Evolutionary conservation across 2,888 invertebrate genomes (phyloP).

Genomic region (Timema cristinae): DNA sequence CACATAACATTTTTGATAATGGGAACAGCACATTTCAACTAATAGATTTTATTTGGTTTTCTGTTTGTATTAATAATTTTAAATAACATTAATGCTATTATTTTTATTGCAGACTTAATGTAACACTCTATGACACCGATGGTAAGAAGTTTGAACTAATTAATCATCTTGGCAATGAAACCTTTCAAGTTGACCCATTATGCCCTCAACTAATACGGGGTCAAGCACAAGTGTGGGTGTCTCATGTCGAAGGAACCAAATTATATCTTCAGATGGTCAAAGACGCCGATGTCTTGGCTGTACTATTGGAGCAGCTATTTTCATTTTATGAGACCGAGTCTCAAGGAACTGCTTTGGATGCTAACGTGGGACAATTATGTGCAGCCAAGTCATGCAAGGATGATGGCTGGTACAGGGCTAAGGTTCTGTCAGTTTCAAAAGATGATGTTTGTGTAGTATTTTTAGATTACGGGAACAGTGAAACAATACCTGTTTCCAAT

Average conservation of each 20-base stretch:
- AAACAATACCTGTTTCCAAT: conserved; percentile 42
- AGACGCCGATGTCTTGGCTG: conserved; percentile 48
- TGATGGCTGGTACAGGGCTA: conserved; percentile 68
- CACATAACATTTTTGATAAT: too few species aligned
- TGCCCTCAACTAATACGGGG: conserved; percentile 60
- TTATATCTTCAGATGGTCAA: conserved; percentile 59
- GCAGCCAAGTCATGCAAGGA: conserved; percentile 55
- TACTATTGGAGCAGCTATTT: conserved; percentile 53
- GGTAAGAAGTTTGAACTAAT: too few species aligned
- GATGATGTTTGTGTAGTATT: conserved; percentile 49
- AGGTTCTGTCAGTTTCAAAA: conserved; percentile 46
- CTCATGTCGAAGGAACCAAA: conserved; percentile 54
- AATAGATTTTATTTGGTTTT: too few species aligned
- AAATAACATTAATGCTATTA: too few species aligned
- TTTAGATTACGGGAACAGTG: conserved; percentile 68
- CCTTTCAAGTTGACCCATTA: conserved; percentile 38
- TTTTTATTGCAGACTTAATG: too few species aligned
- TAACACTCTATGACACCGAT: too few species aligned
- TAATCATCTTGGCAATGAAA: too few species aligned
- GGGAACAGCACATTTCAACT: too few species aligned
- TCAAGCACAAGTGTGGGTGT: conserved; percentile 56
- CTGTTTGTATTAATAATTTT: too few species aligned
- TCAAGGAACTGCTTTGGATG: conserved; percentile 38
- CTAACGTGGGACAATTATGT: conserved; percentile 54
- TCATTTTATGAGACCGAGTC: conserved; percentile 51